These are phyloP conservation scores for Berghia stephanieae DNA, from an alignment of 1,140 invertebrate species.

Conservation along the genomic window DNA sequence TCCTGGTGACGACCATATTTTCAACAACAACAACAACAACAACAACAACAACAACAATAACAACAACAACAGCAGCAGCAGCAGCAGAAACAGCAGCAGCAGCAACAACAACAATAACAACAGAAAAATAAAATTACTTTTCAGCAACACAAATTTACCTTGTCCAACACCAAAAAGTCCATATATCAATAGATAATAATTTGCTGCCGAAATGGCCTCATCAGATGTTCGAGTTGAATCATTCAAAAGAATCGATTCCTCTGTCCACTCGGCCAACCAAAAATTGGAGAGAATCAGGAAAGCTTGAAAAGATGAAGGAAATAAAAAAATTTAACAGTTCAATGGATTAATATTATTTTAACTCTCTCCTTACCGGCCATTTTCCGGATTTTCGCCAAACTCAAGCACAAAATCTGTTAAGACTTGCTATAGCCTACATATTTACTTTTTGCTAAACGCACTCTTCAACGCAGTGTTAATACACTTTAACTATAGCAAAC, in stretches of 20 bases:
- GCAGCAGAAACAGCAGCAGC: neutral
- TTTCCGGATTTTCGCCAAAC: neutral
- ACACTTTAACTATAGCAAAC: neutral
- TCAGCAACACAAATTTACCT: conserved; percentile 49
- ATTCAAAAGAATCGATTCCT: conserved; percentile 46
- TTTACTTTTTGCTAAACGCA: neutral
- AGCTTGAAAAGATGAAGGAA: conserved; percentile 39
- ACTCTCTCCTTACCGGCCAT: neutral
- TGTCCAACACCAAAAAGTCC: conserved; percentile 53
- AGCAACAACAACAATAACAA: neutral
- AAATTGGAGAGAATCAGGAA: conserved; percentile 47
- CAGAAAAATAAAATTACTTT: neutral
- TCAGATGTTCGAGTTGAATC: conserved; percentile 31
- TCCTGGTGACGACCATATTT: too few species aligned
- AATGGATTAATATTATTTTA: neutral
- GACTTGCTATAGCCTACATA: neutral
- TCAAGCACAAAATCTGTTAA: neutral
- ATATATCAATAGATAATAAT: conserved; percentile 50
- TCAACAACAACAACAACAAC: too few species aligned
- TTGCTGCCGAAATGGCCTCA: neutral
- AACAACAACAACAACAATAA: neutral
- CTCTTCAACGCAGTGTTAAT: neutral
- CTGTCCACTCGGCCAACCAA: conserved; percentile 60
- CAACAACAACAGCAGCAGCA: neutral
- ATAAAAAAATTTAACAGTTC: neutral